Evolutionary conservation across 2,888 invertebrate genomes (phyloP), one percentile per base, ranked within the genome.

Genomic region (Oligia latruncula): DNA sequence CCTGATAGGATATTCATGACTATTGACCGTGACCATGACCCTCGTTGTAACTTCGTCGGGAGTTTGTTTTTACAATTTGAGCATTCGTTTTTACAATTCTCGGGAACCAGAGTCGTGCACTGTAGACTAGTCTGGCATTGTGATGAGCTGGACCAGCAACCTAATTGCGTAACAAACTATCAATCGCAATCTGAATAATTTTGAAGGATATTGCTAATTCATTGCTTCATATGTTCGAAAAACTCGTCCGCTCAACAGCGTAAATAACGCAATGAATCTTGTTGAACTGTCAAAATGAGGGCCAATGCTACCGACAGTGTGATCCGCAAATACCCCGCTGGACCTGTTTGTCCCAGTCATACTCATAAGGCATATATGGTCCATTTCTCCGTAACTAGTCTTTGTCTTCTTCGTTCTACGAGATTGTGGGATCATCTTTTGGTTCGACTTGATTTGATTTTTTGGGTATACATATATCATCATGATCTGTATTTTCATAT

Each of bases 1-100:
- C 64, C 73, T 71, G 66, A 86, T 87, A 74, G 71, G 78, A 83
- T 84, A 87, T 87, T 84, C 84, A 84, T 72, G 87, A 87, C 84
- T 72, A 65, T 78, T 83, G 70, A 67, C 73, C 73, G 66, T 77
- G 87, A 66, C 79, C 84, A 43, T 87, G 87, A 74, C 84, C 87
- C 62, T 72, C 23, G 55, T 29, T 15, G n/a, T 35, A 55, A 67
- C 55, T 81, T 81, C 43, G 49, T n/a, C 17, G 9, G 40, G 9
- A 67, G 71, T 77, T 83, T 78, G 20, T 72, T 74, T 71, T 74
- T 46, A 68, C 40, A 74, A 71, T 67, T 62, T 62, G 5, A 29
- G 43, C 60, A 40, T 72, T 60, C 20, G 43, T 49, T 62, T 78
- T 49, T n/a, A n/a, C 6, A 66, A 46, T 55, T 79, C 29, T 52